Conservation (phyloP, 2,888 invertebrate genomes). For the Chrysolina oricalcia region DNA sequence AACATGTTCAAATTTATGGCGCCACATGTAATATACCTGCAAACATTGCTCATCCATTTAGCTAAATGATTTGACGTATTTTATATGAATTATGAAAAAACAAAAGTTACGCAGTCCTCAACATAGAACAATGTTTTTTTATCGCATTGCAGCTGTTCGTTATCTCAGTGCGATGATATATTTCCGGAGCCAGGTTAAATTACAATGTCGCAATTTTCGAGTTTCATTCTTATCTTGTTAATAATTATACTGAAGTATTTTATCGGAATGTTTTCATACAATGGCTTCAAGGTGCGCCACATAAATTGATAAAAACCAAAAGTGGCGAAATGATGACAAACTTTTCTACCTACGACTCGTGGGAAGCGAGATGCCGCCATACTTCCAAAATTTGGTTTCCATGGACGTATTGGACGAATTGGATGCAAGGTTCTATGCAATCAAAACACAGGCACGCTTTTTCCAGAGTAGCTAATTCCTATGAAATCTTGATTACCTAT, state of each 20-base stretch:
- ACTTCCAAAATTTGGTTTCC: neutral
- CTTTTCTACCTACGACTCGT: neutral
- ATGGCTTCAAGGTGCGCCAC: neutral
- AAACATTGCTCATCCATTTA: constrained; percentile 2
- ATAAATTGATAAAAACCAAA: constrained; percentile 5
- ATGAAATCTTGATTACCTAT: too few relatives aligned
- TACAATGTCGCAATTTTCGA: constrained; percentile 10
- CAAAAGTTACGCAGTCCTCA: neutral
- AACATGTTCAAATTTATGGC: neutral
- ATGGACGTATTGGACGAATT: too few relatives aligned
- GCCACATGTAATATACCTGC: neutral
- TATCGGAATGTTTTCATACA: constrained; percentile 5
- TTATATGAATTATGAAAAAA: constrained; percentile 20
- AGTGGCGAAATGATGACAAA: constrained; percentile 1
- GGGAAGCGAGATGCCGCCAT: neutral
- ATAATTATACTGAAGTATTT: neutral
- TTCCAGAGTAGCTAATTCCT: too few relatives aligned
- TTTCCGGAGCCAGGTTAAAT: constrained; percentile 28
- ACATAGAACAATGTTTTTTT: constrained; percentile 14
- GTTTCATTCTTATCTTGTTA: neutral
- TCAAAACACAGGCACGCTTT: too few relatives aligned
- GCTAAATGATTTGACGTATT: constrained; percentile 7
- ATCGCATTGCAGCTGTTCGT: constrained; percentile 11
- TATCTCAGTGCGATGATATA: constrained; percentile 12
- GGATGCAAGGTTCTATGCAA: too few relatives aligned